phyloP scores from a whole-genome alignment of 2,797 vertebrate species.

The Semotilus atromaculatus region DNA sequence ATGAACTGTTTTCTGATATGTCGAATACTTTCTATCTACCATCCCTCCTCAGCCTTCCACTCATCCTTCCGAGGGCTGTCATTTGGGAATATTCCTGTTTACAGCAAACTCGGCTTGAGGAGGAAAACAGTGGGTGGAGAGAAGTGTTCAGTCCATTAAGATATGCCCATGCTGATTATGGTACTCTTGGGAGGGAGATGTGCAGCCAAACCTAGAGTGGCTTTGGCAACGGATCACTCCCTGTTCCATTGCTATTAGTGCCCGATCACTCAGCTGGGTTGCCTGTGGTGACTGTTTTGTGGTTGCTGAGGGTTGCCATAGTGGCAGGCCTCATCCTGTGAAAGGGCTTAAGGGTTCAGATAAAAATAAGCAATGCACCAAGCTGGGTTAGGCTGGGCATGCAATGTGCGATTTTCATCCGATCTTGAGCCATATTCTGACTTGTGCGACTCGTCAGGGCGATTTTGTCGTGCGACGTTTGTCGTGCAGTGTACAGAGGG shows the following conservation, averaged over 20 bases:
- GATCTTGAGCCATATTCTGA: no score
- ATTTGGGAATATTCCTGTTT: constrained; percentile 11
- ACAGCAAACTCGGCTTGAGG: constrained; percentile 13
- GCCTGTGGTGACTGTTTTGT: constrained; percentile 66
- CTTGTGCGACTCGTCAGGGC: no score
- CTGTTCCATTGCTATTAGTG: constrained; percentile 62
- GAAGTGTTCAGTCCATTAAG: constrained; percentile 50
- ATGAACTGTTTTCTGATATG: neutral
- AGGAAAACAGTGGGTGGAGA: neutral
- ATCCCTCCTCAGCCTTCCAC: neutral
- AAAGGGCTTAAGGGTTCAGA: constrained; percentile 60
- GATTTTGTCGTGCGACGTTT: no score
- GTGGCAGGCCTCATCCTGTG: constrained; percentile 68
- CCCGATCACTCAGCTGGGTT: constrained; percentile 65
- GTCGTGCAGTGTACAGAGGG: no score
- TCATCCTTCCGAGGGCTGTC: neutral
- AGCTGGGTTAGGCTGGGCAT: constrained; percentile 29
- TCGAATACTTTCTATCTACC: no score
- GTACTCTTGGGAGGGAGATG: constrained; percentile 52
- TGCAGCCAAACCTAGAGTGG: constrained; percentile 68
- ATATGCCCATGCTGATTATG: constrained; percentile 65
- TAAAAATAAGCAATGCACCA: constrained; percentile 66
- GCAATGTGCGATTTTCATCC: no score
- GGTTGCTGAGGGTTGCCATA: constrained; percentile 71
- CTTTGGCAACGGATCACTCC: constrained; percentile 68